Base-by-base conservation (phyloP, 2,888 invertebrate species). In the Cephus pygmeus region DNA sequence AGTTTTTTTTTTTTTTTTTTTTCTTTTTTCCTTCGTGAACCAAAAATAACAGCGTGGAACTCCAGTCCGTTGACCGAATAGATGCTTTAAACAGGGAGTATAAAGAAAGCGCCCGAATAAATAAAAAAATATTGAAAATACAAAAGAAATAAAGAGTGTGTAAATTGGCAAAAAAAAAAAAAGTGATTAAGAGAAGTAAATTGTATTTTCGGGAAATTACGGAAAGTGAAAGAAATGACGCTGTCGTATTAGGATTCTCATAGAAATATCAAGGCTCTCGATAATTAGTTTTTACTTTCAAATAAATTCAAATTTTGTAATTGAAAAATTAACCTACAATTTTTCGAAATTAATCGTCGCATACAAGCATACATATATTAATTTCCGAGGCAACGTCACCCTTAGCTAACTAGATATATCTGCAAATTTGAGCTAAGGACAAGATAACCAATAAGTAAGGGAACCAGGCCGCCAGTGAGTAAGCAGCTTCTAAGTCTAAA, bases 11-110 rank as follows among this genome's bases (percentile, higher is more conserved):
- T 31, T 34, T 71, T 40, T 33, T 56, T 76, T 35, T 69, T 75
- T 23, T 9, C 35, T 71, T 40, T 33, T 56, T 76, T 35, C 40
- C 71, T 23, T 9, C 35, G 15, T 11, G 34, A 23, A 34, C 11
- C n/a, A 76, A 74, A 11, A 73, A 15, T 31, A 71, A 33, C 12
- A 77, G 30, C 2, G 4, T 12, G 40, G 6, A 40, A 40, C 1
- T 15, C 6, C 15, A 15, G 4, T 15, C 6, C 4, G 6, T 40
- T 15, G 6, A 40, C 40, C 1, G 40, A 40, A 40, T 15, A 15
- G 86, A 88, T 87, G 88, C 89, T 88, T 88, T 84, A 89, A 87
- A 88, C 86, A 88, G 84, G 86, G 87, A 84, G 15, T 87, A 86
- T 85, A 87, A 82, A 40, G 40, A 23, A 87, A 88, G 88, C 85